phyloP scores from a whole-genome alignment of 2,888 invertebrate genomes.

The Rosalia funebris region DNA sequence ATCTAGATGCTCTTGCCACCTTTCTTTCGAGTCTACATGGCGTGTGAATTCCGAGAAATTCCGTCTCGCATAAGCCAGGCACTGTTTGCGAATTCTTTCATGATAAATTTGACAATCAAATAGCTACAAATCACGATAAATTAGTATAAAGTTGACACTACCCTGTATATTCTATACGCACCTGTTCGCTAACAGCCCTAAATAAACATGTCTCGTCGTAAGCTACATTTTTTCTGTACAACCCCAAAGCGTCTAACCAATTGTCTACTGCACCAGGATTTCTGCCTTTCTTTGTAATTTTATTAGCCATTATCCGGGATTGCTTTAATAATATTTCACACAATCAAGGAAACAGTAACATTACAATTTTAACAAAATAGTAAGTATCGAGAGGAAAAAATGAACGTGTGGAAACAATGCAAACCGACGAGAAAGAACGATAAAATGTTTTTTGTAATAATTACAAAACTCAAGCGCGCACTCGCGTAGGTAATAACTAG shows the following conservation, averaged over 20 bases:
- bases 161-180: constrained; percentile 51
- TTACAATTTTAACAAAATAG: too few species aligned
- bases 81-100: constrained; percentile 77
- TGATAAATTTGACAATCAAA: constrained; percentile 77
- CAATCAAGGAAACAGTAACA: too few species aligned
- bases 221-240: constrained; percentile 88
- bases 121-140: constrained; percentile 59
- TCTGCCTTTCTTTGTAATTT: constrained; percentile 53
- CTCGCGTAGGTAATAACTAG: too few species aligned
- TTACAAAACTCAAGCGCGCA: too few species aligned
- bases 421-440: too few species aligned
- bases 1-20: constrained; percentile 55
- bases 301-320: constrained; percentile 24
- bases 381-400: too few species aligned
- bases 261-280: constrained; percentile 70
- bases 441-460: too few species aligned
- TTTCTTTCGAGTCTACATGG: constrained; percentile 45
- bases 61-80: constrained; percentile 77
- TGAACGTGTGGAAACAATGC: too few species aligned
- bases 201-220: constrained; percentile 90
- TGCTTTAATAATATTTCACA: too few species aligned
- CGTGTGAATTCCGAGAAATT: constrained; percentile 71
- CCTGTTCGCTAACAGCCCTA: constrained; percentile 88
- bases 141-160: too few species aligned
- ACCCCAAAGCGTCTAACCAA: constrained; percentile 82